A percentile compares a stretch with the other conserved stretches of the same genome.
Evolutionary conservation across 2,113 vertebrate species (phyloP).

Genomic region (Malurus cyaneus): DNA sequence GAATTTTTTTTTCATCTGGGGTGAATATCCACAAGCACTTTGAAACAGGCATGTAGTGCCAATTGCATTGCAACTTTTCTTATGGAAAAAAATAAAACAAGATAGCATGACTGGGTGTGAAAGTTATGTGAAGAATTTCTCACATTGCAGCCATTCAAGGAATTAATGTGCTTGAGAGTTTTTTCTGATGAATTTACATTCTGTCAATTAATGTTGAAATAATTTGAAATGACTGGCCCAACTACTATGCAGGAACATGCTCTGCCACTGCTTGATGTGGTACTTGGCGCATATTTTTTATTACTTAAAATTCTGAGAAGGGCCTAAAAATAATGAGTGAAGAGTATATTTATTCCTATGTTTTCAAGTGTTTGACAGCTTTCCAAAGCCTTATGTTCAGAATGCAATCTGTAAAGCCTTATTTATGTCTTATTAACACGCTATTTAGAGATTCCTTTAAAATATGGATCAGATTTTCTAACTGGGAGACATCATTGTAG

Average conservation of each 20-base stretch:
- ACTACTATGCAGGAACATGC: not conserved
- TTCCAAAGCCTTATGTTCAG: constrained; percentile 5
- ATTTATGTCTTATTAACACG: not conserved
- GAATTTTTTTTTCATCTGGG: not conserved
- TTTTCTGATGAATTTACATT: not conserved
- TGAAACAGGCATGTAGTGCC: not conserved
- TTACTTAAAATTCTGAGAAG: not conserved
- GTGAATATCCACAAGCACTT: not conserved
- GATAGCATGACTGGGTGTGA: not conserved
- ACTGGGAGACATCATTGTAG: not conserved
- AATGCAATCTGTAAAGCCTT: not conserved
- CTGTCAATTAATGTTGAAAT: not conserved
- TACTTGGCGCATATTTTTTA: not conserved
- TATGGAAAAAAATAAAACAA: not conserved
- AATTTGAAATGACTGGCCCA: not conserved
- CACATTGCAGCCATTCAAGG: not conserved
- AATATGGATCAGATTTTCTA: not conserved
- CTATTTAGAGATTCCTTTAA: not conserved
- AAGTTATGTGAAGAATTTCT: constrained; percentile 5
- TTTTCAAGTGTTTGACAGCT: constrained; percentile 18
- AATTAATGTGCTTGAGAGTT: not conserved
- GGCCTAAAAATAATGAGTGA: constrained; percentile 2
- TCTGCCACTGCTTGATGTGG: not conserved
- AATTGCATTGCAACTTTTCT: not conserved
- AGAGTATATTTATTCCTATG: not conserved